Evolutionary conservation across 2,888 invertebrate genomes (phyloP).

Genomic region (Eristalinus sepulchralis): DNA sequence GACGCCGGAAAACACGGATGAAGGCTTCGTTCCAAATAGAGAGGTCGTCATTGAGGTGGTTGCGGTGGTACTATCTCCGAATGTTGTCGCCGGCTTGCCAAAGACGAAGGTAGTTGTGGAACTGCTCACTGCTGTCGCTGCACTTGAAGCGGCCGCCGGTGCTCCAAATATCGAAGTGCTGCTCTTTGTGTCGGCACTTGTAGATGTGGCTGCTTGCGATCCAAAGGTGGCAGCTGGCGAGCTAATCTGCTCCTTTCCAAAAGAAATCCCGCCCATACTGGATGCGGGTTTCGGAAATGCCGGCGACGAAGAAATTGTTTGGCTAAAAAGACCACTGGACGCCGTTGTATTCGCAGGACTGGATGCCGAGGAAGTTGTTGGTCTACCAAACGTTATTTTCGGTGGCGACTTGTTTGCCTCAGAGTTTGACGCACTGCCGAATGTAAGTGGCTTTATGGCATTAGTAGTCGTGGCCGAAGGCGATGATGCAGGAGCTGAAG

Average conservation of each 20-base stretch:
- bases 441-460: slow-evolving; percentile 45
- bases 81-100: slow-evolving; percentile 55
- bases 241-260: slow-evolving; percentile 36
- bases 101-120: slow-evolving; percentile 61
- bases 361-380: neutral
- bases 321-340: slow-evolving; percentile 32
- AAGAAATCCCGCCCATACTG: slow-evolving; percentile 8
- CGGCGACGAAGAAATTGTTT: slow-evolving; percentile 30
- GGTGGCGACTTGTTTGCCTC: slow-evolving; percentile 41
- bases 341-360: slow-evolving; percentile 27
- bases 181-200: slow-evolving; percentile 41
- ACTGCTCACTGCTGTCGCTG: slow-evolving; percentile 67
- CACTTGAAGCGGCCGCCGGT: slow-evolving; percentile 39
- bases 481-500: neutral
- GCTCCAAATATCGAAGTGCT: slow-evolving; percentile 34
- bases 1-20: slow-evolving; percentile 46
- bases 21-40: slow-evolving; percentile 62
- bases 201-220: slow-evolving; percentile 42
- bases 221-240: slow-evolving; percentile 27
- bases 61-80: slow-evolving; percentile 38
- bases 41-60: slow-evolving; percentile 46
- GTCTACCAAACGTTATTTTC: slow-evolving; percentile 21
- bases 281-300: slow-evolving; percentile 33
- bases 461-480: slow-evolving; percentile 7
- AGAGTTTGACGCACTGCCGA: slow-evolving; percentile 18